A percentile compares a stretch with the other conserved stretches of the same genome.
Evolutionary conservation across 1,140 invertebrate species (phyloP).

Genomic region (Planococcus citri): DNA sequence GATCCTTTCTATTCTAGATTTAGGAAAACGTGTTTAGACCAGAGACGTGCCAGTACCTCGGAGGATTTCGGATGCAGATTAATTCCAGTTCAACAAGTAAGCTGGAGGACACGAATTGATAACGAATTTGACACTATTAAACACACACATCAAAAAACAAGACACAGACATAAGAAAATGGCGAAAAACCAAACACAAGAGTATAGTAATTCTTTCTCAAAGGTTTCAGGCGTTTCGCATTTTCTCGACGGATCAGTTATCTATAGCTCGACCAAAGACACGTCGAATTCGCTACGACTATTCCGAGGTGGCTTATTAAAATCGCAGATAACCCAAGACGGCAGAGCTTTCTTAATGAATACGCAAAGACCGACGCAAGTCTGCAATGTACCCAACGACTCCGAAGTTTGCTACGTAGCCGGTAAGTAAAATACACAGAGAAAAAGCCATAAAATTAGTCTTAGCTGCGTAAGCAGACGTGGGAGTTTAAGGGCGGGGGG

Average conservation of each 20-base stretch:
- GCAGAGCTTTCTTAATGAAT: constrained; percentile 22
- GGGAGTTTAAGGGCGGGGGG: no score
- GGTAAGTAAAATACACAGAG: no score
- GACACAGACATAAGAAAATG: no score
- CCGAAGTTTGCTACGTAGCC: constrained; percentile 27
- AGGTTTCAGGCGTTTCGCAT: constrained; percentile 54
- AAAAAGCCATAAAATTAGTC: not conserved
- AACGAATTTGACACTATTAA: no score
- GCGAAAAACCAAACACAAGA: no score
- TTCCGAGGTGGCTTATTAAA: constrained; percentile 45
- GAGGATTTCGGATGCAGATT: constrained; percentile 26
- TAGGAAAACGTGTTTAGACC: constrained; percentile 60
- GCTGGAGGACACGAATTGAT: not conserved
- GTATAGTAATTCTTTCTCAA: no score
- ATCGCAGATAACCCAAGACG: constrained; percentile 30
- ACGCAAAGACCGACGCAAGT: constrained; percentile 21
- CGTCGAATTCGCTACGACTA: constrained; percentile 39
- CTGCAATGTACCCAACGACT: constrained; percentile 21
- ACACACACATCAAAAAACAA: no score
- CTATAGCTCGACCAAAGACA: constrained; percentile 51
- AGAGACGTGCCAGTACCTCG: constrained; percentile 47
- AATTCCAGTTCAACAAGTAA: constrained; percentile 27
- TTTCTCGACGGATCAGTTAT: constrained; percentile 58
- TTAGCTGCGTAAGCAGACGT: not conserved
- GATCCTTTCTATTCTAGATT: constrained; percentile 58